phyloP scores from a whole-genome alignment of 2,113 vertebrate genomes.

The Phasianus colchicus region DNA sequence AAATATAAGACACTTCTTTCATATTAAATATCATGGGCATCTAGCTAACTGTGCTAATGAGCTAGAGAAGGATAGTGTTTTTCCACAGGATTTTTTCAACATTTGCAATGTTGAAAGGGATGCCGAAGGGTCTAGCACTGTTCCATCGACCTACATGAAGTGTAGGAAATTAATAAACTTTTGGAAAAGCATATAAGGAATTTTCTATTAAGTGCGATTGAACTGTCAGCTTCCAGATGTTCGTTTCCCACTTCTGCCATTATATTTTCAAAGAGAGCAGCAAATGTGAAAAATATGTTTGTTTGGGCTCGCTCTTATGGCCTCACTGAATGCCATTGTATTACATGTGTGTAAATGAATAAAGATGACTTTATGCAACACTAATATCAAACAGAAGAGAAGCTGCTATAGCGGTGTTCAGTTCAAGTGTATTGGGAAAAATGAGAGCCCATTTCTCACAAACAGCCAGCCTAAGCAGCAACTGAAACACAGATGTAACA shows the following conservation, averaged over 20 bases:
- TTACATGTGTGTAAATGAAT: background rate
- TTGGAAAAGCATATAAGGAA: conserved; percentile 23
- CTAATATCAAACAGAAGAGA: background rate
- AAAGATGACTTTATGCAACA: background rate
- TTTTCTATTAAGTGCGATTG: background rate
- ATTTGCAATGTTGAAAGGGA: background rate
- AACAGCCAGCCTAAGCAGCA: background rate
- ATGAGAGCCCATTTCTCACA: background rate
- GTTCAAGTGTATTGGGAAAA: background rate
- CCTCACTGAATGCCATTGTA: background rate
- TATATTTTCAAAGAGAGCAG: background rate
- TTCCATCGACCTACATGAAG: background rate
- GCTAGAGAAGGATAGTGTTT: background rate
- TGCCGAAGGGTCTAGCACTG: background rate
- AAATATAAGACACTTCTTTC: background rate
- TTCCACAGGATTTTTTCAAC: background rate
- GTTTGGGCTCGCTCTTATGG: background rate
- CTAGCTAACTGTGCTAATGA: background rate
- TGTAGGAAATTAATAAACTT: background rate
- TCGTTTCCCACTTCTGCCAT: background rate
- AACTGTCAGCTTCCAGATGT: background rate
- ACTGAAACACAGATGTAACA: background rate
- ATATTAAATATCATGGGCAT: background rate
- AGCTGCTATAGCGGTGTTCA: background rate
- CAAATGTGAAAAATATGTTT: background rate